phyloP scores from a whole-genome alignment of 2,113 vertebrate genomes.

The Serilophus lunatus region DNA sequence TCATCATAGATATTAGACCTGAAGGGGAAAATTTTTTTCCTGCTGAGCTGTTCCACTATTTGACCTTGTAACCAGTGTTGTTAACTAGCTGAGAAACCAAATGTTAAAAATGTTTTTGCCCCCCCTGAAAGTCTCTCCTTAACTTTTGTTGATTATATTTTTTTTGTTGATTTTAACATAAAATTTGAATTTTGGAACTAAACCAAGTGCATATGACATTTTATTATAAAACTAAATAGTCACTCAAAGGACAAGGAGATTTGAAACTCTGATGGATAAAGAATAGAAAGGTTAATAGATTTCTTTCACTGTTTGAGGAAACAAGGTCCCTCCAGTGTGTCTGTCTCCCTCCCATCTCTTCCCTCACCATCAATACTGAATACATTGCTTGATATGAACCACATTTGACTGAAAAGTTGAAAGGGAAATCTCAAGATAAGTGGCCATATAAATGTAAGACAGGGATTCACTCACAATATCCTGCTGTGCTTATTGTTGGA shows the following conservation, averaged over 20 bases:
- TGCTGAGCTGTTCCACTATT: background rate
- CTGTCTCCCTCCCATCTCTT: background rate
- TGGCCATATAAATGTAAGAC: background rate
- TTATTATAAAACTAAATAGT: background rate
- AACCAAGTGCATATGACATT: background rate
- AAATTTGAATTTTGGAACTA: background rate
- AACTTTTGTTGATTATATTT: background rate
- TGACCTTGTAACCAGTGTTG: background rate
- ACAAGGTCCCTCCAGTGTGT: background rate
- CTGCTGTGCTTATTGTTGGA: background rate
- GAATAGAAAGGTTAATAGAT: background rate
- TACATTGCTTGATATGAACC: background rate
- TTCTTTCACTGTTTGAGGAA: background rate
- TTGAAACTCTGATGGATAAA: background rate
- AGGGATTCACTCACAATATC: background rate
- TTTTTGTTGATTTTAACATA: background rate
- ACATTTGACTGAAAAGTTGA: background rate
- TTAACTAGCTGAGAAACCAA: background rate
- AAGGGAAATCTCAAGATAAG: background rate
- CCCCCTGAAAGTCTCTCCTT: background rate
- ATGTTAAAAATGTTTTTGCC: background rate
- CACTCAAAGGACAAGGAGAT: constrained; percentile 19
- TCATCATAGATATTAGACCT: background rate
- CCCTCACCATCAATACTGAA: background rate
- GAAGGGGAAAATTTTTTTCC: background rate